Evolutionary conservation across 2,888 invertebrate species (phyloP).

Genomic region (Lithophane socia): DNA sequence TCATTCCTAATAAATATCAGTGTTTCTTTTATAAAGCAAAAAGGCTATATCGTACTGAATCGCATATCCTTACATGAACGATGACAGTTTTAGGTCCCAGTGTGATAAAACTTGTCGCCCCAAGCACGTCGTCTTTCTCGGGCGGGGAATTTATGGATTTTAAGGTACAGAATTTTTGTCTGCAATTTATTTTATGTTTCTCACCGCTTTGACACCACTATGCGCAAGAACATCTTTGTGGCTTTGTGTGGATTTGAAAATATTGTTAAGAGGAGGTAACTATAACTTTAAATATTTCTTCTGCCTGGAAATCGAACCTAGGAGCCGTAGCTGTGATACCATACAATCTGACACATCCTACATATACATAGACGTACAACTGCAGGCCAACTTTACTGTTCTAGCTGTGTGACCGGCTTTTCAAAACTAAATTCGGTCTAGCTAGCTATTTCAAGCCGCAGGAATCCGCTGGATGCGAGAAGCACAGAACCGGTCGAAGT

Average conservation of each 20-base stretch:
- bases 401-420: neutral
- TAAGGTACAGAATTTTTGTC: neutral
- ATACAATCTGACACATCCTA: neutral
- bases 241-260: neutral
- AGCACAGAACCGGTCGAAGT: too few relatives aligned
- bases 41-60: neutral
- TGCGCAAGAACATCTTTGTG: too few relatives aligned
- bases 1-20: neutral
- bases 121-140: neutral
- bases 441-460: neutral
- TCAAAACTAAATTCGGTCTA: neutral
- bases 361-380: neutral
- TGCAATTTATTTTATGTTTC: neutral
- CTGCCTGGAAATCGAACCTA: neutral
- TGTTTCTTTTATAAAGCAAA: neutral
- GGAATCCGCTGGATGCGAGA: too few relatives aligned
- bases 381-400: neutral
- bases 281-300: neutral
- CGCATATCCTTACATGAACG: neutral
- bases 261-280: neutral
- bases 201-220: neutral
- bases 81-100: slow-evolving; percentile 1
- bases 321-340: neutral
- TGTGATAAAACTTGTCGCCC: slow-evolving; percentile 15
- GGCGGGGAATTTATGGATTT: slow-evolving; percentile 27